phyloP scores from a whole-genome alignment of 2,888 invertebrate genomes.

The Sminthurinus aureus region DNA sequence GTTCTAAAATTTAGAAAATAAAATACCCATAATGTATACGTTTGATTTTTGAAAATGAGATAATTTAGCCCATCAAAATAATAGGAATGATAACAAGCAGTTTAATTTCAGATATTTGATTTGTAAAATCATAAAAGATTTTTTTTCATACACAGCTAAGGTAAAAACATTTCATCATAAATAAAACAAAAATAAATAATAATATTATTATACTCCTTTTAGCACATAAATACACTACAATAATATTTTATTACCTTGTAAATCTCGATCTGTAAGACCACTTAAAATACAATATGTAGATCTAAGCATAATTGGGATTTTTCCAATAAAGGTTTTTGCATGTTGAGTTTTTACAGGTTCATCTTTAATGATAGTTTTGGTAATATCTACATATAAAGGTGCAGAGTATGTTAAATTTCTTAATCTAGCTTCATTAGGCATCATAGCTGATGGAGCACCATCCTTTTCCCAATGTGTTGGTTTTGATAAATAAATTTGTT shows the following conservation, averaged over 20 bases:
- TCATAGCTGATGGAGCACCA: constrained; percentile 99
- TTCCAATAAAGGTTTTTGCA: constrained; percentile 77
- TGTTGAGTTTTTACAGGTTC: constrained; percentile 81
- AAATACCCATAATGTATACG: too few relatives aligned
- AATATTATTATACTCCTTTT: too few relatives aligned
- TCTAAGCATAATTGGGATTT: constrained; percentile 99
- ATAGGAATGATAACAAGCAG: too few relatives aligned
- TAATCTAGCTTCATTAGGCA: constrained; percentile 98
- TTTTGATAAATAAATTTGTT: constrained; percentile 98
- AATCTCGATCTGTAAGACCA: constrained; percentile 96
- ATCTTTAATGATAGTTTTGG: constrained; percentile 92
- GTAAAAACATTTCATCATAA: too few relatives aligned
- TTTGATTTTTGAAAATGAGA: too few relatives aligned
- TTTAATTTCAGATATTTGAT: too few relatives aligned
- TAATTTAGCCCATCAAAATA: too few relatives aligned
- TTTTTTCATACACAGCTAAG: too few relatives aligned
- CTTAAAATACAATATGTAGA: constrained; percentile 96
- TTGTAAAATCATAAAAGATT: too few relatives aligned
- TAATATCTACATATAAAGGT: constrained; percentile 98
- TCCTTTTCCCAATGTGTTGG: constrained; percentile 99
- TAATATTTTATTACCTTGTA: constrained; percentile 63
- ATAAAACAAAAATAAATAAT: too few relatives aligned
- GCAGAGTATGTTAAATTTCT: constrained; percentile 98
- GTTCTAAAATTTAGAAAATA: constrained; percentile 72
- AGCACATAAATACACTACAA: too few relatives aligned